Percentiles rank a stretch among this genome's conserved stretches.
Evolutionary conservation across 2,113 vertebrate genomes (phyloP).

Genomic region (Psittacus erithacus): DNA sequence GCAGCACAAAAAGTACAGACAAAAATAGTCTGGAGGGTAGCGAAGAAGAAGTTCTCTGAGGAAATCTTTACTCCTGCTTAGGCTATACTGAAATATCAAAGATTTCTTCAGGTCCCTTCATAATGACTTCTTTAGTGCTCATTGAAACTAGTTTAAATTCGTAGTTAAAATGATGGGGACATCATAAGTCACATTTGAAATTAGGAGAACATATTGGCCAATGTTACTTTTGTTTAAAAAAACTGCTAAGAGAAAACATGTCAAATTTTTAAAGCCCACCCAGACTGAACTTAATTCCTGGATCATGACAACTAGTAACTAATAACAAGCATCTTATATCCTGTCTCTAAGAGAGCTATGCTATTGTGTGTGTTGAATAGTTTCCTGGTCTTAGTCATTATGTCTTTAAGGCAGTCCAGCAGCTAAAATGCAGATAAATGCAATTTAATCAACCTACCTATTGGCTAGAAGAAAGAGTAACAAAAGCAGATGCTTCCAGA

Average conservation of each 20-base stretch:
- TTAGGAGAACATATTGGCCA: not conserved
- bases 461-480: not conserved
- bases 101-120: not conserved
- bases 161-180: not conserved
- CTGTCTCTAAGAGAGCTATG: not conserved
- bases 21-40: not conserved
- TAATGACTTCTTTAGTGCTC: not conserved
- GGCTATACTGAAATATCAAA: not conserved
- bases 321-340: not conserved
- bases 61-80: not conserved
- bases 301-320: not conserved
- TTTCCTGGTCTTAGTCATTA: not conserved
- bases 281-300: not conserved
- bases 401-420: not conserved
- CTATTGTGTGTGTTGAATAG: not conserved
- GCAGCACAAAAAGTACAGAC: not conserved
- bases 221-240: not conserved
- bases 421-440: slow-evolving; percentile 24
- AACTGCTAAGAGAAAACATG: not conserved
- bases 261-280: not conserved
- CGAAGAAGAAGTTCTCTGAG: not conserved
- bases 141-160: not conserved
- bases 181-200: not conserved
- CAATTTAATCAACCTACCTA: not conserved
- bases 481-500: not conserved